These are phyloP conservation scores for Ramphastos sulfuratus DNA, from an alignment of 2,113 vertebrate species.

Conservation along the genomic window DNA sequence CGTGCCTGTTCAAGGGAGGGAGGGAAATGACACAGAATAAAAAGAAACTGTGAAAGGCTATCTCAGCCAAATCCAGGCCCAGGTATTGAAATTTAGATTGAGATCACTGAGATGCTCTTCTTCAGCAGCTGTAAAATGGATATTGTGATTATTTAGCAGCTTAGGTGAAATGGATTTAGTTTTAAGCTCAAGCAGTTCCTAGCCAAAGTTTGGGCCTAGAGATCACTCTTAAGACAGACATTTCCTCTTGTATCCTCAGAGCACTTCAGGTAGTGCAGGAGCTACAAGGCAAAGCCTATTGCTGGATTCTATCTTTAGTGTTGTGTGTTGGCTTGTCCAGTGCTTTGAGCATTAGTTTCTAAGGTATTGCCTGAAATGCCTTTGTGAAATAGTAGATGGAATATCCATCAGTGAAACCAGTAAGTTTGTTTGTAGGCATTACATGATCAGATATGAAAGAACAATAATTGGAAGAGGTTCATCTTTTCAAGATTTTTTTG, in stretches of 20 bases:
- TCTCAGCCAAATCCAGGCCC: neutral
- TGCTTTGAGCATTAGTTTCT: neutral
- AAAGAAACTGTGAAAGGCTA: neutral
- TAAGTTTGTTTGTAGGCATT: neutral
- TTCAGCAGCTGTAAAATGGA: neutral
- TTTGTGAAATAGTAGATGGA: neutral
- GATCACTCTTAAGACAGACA: neutral
- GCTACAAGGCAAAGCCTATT: conserved; percentile 48
- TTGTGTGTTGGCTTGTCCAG: conserved; percentile 15
- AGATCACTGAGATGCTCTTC: neutral
- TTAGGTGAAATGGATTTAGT: neutral
- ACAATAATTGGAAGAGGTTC: neutral
- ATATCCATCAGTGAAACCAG: neutral
- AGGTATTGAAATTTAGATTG: neutral
- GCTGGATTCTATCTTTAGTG: conserved; percentile 54
- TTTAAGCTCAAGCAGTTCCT: neutral
- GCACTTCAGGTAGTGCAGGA: neutral
- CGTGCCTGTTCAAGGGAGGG: neutral
- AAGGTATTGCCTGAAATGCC: conserved; percentile 14
- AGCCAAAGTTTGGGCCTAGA: neutral
- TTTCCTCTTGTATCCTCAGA: neutral
- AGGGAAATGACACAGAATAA: neutral
- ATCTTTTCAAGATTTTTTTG: neutral
- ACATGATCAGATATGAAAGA: neutral
- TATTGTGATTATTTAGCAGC: neutral